Base-by-base conservation (phyloP, 2,888 invertebrate species). In the Palloptera scutellata region DNA sequence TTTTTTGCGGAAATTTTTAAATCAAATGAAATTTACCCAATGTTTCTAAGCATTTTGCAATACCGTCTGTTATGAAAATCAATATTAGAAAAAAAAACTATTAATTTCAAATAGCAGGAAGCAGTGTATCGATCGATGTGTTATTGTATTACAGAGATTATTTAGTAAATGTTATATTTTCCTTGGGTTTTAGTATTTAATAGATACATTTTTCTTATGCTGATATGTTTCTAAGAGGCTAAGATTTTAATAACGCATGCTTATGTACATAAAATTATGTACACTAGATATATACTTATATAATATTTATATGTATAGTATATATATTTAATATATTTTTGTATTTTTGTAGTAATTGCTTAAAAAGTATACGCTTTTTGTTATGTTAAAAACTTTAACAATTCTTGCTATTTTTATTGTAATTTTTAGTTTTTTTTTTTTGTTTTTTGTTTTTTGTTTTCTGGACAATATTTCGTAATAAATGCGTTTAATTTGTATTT, bases 181-280 rank as follows among this genome's bases (percentile, higher is more conserved):
- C 20, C 57, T 61, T 60, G 57, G 61, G 60, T 48, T 45, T 17
- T 51, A 11, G 13, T 52, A 42, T 53, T 48, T 54, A 59, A 15
- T 53, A 30, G 61, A 41, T 64, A 61, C 67, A 64, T 64, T 64
- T 70, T 68, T 64, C 71, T 55, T 77, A 76, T 77, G 74, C 77
- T 83, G 83, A 83, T 83, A 83, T 83, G 83, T 83, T 80, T 84
- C 83, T 83, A 83, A 82, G 81, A 83, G 83, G 81, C 84, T 83
- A 83, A 78, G 30, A 30, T 30, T 74, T 79, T 71, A 67, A 71
- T 69, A 68, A 70, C 60, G 64, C 53, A 63, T 66, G 64, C 55
- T 52, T 64, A 42, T 54, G 41, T 52, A 52, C 19, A 12, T 60
- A 45, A 40, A 13, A n/a, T 41, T 53, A 15, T 60, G 45, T 55